Percentiles rank a stretch among this genome's conserved stretches.
Conservation (phyloP, 2,797 vertebrate species). For the Stomatorhinus walkeri region DNA sequence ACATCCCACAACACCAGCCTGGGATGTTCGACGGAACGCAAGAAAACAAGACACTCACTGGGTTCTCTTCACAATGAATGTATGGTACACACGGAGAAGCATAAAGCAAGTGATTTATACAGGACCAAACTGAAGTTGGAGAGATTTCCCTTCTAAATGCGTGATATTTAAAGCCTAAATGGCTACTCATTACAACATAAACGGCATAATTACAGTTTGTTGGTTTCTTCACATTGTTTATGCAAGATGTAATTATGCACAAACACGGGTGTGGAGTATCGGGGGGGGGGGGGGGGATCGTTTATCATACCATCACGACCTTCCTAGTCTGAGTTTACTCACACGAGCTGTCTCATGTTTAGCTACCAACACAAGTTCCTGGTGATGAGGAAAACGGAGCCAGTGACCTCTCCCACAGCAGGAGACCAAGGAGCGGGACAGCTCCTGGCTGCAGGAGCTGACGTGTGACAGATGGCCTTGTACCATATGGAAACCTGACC, state of each 20-base stretch:
- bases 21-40: background rate
- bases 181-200: background rate
- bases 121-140: background rate
- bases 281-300: background rate
- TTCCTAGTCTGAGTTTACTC: background rate
- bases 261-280: background rate
- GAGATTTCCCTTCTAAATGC: background rate
- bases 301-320: background rate
- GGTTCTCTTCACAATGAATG: background rate
- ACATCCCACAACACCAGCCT: background rate
- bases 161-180: background rate
- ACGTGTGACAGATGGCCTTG: background rate
- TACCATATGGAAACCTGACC: background rate
- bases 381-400: background rate
- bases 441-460: background rate
- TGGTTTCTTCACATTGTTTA: background rate
- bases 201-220: background rate
- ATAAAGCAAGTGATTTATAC: background rate
- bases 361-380: background rate
- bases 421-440: background rate
- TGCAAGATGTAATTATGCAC: conserved; percentile 7
- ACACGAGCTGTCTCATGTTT: background rate
- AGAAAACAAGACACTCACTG: background rate
- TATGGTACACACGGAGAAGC: background rate
- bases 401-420: background rate